phyloP scores from a whole-genome alignment of 2,888 invertebrate species.

The Phrixothrix hirtus region DNA sequence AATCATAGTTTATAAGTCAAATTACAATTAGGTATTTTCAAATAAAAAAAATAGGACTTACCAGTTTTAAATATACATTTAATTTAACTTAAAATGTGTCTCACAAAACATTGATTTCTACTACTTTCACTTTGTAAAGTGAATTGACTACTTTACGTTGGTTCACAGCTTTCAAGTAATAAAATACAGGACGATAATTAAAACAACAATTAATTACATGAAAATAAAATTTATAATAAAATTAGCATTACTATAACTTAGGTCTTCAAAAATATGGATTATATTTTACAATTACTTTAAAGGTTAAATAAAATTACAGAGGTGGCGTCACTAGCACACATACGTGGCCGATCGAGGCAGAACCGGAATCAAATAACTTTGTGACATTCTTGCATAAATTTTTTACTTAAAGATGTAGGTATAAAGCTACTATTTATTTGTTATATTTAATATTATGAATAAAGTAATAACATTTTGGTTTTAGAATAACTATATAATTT shows the following conservation, averaged over 20 bases:
- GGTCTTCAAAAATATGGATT: too few species aligned
- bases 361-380: background rate
- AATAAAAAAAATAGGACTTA: conserved; percentile 1
- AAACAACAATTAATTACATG: conserved; percentile 6
- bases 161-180: conserved; percentile 7
- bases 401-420: too few species aligned
- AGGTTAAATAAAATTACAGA: background rate
- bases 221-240: conserved; percentile 8
- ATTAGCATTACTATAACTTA: background rate
- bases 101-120: conserved; percentile 27
- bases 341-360: background rate
- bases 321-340: background rate
- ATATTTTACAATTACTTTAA: too few species aligned
- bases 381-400: background rate
- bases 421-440: too few species aligned
- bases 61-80: conserved; percentile 1
- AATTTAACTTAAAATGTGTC: conserved; percentile 7
- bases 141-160: conserved; percentile 19
- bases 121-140: conserved; percentile 33
- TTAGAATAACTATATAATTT: too few species aligned
- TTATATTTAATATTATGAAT: too few species aligned
- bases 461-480: too few species aligned
- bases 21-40: background rate
- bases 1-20: background rate
- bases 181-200: background rate